Percentiles rank a stretch among this genome's conserved stretches.
These are phyloP conservation scores for Notamacropus eugenii DNA, from an alignment of 2,797 vertebrate species.

Conservation along the genomic window DNA sequence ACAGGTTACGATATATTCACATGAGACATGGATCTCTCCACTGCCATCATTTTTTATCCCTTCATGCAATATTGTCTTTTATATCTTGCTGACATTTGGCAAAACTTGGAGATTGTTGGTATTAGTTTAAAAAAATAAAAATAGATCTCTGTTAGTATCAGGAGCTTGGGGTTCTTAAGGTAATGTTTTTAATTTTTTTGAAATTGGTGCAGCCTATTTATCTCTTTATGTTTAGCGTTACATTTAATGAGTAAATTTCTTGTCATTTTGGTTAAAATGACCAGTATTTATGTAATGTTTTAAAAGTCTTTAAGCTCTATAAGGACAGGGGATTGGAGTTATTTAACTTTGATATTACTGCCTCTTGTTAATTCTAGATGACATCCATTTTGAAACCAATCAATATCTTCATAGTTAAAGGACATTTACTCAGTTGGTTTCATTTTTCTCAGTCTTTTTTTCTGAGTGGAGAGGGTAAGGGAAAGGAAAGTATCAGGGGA, in stretches of 20 bases:
- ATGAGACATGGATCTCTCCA: neutral
- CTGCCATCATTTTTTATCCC: neutral
- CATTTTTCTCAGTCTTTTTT: neutral
- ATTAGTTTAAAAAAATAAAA: neutral
- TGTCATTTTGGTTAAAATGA: neutral
- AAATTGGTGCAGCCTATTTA: neutral
- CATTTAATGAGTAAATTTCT: neutral
- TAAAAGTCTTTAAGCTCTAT: neutral
- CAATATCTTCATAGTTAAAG: neutral
- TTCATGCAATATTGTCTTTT: neutral
- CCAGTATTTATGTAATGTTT: neutral
- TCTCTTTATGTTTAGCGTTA: neutral
- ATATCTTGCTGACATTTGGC: neutral
- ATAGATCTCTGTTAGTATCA: neutral
- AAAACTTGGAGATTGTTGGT: neutral
- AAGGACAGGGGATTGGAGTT: neutral
- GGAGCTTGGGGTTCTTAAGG: neutral
- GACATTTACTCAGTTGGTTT: neutral
- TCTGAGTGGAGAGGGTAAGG: no score
- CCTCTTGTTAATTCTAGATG: no score
- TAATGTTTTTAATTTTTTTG: neutral
- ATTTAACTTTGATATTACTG: neutral
- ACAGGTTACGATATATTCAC: neutral
- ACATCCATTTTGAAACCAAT: neutral
- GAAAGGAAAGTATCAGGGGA: neutral